Evolutionary conservation across 2,113 vertebrate species (phyloP).

Genomic region (Apteryx owenii): DNA sequence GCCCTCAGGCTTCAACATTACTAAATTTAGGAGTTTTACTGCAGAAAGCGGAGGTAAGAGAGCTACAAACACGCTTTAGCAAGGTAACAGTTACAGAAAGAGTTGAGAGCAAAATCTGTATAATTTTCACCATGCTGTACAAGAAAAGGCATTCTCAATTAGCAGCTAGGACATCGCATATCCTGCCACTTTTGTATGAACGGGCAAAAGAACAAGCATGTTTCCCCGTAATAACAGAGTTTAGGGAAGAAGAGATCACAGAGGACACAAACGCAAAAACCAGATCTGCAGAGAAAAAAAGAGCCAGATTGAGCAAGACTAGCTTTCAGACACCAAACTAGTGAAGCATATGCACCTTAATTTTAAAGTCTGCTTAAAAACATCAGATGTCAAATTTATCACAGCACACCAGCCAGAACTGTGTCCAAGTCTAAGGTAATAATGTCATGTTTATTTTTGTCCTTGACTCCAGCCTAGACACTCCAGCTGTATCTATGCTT

Average conservation of each 20-base stretch:
- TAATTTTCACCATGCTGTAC: background rate
- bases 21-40: background rate
- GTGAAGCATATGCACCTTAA: background rate
- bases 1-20: background rate
- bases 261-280: background rate
- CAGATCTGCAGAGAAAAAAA: background rate
- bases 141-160: background rate
- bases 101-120: background rate
- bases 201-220: background rate
- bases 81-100: background rate
- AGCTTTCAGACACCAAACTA: background rate
- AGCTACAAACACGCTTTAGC: background rate
- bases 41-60: background rate
- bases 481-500: constrained; percentile 32
- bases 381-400: background rate
- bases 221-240: background rate
- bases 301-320: background rate
- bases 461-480: background rate
- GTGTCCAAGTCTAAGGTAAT: constrained; percentile 10
- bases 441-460: constrained; percentile 61
- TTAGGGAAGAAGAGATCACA: background rate
- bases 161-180: background rate
- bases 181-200: background rate
- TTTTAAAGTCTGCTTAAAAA: background rate
- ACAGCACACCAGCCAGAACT: background rate